These are phyloP conservation scores for Hirtodrosophila duncani DNA, from an alignment of 2,888 invertebrate species.

Conservation along the genomic window DNA sequence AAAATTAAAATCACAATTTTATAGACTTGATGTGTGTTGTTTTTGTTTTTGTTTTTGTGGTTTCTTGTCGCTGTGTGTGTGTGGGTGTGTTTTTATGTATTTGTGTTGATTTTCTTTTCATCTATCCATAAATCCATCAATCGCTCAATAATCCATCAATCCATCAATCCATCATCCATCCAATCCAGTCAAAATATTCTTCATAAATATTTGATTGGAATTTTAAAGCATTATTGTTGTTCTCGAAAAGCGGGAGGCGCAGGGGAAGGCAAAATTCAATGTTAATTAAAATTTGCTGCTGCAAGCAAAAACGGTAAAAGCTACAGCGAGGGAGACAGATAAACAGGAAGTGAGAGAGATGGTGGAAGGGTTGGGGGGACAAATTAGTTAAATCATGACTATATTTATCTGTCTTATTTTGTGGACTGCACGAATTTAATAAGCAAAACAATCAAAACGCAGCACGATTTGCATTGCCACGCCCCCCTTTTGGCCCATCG, in stretches of 20 bases:
- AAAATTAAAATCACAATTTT: slow-evolving; percentile 78
- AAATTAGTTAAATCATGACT: slow-evolving; percentile 36
- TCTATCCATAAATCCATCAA: slow-evolving; percentile 4
- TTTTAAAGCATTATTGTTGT: slow-evolving; percentile 52
- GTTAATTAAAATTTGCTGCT: slow-evolving; percentile 65
- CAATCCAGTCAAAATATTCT: slow-evolving; percentile 64
- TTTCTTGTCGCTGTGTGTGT: slow-evolving; percentile 7
- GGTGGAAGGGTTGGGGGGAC: slow-evolving; percentile 2
- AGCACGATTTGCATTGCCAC: slow-evolving; percentile 64
- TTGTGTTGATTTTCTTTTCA: slow-evolving; percentile 29
- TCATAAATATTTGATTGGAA: slow-evolving; percentile 64
- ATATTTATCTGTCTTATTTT: slow-evolving; percentile 15
- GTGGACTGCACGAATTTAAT: slow-evolving; percentile 62
- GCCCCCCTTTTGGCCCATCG: slow-evolving; percentile 12
- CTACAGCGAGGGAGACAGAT: slow-evolving; percentile 1
- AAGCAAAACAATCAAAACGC: slow-evolving; percentile 63
- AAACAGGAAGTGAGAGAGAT: not conserved
- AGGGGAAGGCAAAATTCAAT: slow-evolving; percentile 71
- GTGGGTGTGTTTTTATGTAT: slow-evolving; percentile 22
- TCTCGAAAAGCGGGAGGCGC: slow-evolving; percentile 42
- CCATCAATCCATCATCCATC: slow-evolving; percentile 8
- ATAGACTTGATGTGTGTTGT: slow-evolving; percentile 76
- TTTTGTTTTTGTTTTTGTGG: slow-evolving; percentile 17
- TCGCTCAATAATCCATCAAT: slow-evolving; percentile 7
- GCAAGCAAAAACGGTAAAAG: slow-evolving; percentile 58